Conservation (phyloP, 2,797 vertebrate species). For the Petrocephalus sullivani region DNA sequence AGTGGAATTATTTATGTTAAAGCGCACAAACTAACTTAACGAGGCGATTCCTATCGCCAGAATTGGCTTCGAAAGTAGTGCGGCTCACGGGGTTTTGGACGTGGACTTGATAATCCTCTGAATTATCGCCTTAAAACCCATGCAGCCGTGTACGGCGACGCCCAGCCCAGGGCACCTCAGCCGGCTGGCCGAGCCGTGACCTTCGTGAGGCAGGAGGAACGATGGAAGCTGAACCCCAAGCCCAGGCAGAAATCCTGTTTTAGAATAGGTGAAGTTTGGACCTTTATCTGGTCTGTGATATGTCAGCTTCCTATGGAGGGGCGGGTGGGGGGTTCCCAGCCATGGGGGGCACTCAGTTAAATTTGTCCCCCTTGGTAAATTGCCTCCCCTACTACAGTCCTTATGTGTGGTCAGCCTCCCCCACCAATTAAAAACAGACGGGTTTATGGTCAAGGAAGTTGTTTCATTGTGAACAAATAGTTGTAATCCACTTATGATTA, state of each 20-base stretch:
- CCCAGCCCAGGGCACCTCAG: background rate
- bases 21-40: background rate
- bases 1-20: slow-evolving; percentile 1
- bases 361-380: background rate
- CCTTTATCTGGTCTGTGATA: background rate
- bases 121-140: background rate
- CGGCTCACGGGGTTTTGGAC: background rate
- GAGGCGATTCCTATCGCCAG: background rate
- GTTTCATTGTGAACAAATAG: background rate
- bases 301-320: background rate
- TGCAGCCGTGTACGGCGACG: too few species aligned
- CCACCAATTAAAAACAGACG: background rate
- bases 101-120: background rate
- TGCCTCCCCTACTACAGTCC: background rate
- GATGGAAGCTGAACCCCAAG: background rate
- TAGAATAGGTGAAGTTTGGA: background rate
- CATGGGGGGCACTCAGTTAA: background rate
- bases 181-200: background rate
- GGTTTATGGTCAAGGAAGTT: background rate
- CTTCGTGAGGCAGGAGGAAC: background rate
- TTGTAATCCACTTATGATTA: background rate
- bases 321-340: background rate
- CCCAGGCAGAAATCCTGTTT: background rate
- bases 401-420: background rate
- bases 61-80: background rate